phyloP scores from a whole-genome alignment of 92 coral and sea anemone genomes.

The Bergia sp. region DNA sequence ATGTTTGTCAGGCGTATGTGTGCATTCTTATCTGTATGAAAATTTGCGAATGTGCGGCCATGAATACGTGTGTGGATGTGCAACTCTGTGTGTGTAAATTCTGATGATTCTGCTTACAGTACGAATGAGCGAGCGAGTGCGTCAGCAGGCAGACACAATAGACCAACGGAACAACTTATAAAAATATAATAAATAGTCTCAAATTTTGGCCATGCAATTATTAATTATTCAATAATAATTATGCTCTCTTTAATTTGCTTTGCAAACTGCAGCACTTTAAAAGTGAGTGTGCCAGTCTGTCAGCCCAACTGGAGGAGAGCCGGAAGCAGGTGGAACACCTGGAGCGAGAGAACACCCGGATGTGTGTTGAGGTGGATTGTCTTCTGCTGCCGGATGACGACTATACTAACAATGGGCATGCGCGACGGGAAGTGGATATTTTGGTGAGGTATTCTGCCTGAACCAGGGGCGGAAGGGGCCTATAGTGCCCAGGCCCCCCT shows the following conservation, averaged over 20 bases:
- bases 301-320: constrained; percentile 3
- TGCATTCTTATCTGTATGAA: background rate
- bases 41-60: no score
- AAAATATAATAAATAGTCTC: no score
- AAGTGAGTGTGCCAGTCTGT: constrained; percentile 10
- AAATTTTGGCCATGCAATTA: background rate
- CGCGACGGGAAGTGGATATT: constrained; percentile 9
- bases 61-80: no score
- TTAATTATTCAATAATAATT: background rate
- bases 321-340: constrained; percentile 15
- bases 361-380: constrained; percentile 12
- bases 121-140: no score
- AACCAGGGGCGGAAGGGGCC: no score
- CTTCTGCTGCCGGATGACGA: constrained; percentile 13
- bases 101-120: background rate
- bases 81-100: background rate
- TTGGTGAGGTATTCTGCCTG: background rate
- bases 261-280: constrained; percentile 14
- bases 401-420: background rate
- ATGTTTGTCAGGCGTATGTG: background rate
- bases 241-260: background rate
- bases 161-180: no score
- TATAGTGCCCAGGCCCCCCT: no score
- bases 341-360: constrained; percentile 29
- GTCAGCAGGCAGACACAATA: no score